Evolutionary conservation across 2,888 invertebrate species (phyloP).

Genomic region (Synanthedon myopaeformis): DNA sequence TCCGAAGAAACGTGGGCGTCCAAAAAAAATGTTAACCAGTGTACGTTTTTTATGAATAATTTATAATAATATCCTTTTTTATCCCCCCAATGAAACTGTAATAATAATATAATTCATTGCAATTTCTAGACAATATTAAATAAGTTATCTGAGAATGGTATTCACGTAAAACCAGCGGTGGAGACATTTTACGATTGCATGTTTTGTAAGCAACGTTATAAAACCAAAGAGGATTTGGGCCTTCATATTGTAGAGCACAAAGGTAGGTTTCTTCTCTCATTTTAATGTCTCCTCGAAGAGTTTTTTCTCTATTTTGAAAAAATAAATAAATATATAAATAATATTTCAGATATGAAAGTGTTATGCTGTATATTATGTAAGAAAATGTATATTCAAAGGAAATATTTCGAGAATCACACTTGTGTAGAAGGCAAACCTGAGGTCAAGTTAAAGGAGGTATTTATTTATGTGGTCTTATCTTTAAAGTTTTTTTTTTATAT

Average conservation of each 20-base stretch:
- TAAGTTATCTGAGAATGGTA: constrained; percentile 48
- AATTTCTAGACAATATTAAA: constrained; percentile 41
- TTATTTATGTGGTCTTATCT: constrained; percentile 5
- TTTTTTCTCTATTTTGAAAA: not conserved
- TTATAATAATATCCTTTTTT: not conserved
- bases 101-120: not conserved
- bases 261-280: constrained; percentile 19
- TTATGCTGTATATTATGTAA: constrained; percentile 44
- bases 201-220: constrained; percentile 38
- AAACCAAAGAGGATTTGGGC: constrained; percentile 42
- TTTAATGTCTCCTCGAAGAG: no score
- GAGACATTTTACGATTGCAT: constrained; percentile 32
- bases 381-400: constrained; percentile 42
- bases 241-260: constrained; percentile 38
- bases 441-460: constrained; percentile 9
- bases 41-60: constrained; percentile 20
- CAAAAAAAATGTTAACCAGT: constrained; percentile 44
- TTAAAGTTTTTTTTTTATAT: no score
- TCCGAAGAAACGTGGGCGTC: constrained; percentile 56
- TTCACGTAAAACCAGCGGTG: constrained; percentile 30
- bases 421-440: constrained; percentile 20
- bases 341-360: constrained; percentile 39
- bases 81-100: not conserved
- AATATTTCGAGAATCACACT: constrained; percentile 30
- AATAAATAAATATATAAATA: constrained; percentile 1